phyloP scores from a whole-genome alignment of 2,888 invertebrate species.

The Tenthredo livida region DNA sequence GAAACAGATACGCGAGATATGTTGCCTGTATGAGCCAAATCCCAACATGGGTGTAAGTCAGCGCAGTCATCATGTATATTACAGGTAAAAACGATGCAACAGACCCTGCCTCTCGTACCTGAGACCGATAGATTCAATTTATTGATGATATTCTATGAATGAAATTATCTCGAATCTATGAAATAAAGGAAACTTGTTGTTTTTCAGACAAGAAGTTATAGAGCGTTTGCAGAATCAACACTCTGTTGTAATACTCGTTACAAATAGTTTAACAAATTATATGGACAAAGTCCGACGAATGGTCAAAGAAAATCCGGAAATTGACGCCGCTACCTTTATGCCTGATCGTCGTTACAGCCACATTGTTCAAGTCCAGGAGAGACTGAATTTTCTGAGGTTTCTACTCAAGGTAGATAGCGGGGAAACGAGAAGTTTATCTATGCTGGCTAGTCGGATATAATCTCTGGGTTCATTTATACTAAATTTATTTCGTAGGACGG shows the following conservation, averaged over 20 bases:
- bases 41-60: conserved; percentile 83
- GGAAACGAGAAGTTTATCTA: neutral
- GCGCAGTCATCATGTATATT: conserved; percentile 81
- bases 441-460: neutral
- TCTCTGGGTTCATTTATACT: neutral
- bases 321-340: conserved; percentile 88
- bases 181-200: neutral
- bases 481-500: conserved; percentile 84
- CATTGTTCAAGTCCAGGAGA: conserved; percentile 94
- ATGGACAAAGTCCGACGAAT: conserved; percentile 91
- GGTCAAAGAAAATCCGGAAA: conserved; percentile 85
- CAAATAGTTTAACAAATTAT: conserved; percentile 93
- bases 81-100: conserved; percentile 77
- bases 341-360: conserved; percentile 96
- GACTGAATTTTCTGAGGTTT: conserved; percentile 95
- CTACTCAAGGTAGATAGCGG: conserved; percentile 83
- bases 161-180: neutral
- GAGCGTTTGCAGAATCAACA: conserved; percentile 95
- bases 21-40: conserved; percentile 94
- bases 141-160: neutral
- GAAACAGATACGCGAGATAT: conserved; percentile 97
- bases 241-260: conserved; percentile 95
- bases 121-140: neutral
- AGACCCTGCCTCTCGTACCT: neutral
- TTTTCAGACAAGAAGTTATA: conserved; percentile 87